These are phyloP conservation scores for Karalla daura DNA, from an alignment of 2,797 vertebrate species.

Conservation along the genomic window DNA sequence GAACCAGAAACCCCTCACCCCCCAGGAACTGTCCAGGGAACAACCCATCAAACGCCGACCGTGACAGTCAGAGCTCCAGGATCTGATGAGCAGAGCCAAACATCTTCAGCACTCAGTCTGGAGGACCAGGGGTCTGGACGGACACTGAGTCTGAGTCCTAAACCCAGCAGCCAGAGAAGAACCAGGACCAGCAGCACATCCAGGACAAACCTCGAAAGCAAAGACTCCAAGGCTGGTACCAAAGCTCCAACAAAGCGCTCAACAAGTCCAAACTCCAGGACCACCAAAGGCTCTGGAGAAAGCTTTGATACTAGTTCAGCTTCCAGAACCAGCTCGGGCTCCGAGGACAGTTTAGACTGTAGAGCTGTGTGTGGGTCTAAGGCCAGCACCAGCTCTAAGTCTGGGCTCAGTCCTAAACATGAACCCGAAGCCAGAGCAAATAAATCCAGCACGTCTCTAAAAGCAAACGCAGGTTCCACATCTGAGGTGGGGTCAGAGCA, in stretches of 20 bases:
- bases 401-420: conserved; percentile 18
- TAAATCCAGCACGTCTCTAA: conserved; percentile 4
- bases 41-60: not conserved
- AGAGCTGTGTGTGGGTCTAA: conserved; percentile 27
- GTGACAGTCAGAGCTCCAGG: conserved; percentile 1
- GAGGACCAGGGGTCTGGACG: conserved; percentile 18
- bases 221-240: conserved; percentile 22
- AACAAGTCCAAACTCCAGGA: conserved; percentile 2
- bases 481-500: not conserved
- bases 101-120: not conserved
- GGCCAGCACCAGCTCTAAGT: conserved; percentile 17
- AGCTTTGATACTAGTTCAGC: conserved; percentile 31
- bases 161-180: conserved; percentile 24
- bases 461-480: not conserved
- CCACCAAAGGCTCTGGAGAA: conserved; percentile 25
- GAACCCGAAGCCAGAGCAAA: conserved; percentile 8
- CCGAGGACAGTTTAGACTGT: conserved; percentile 43
- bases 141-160: conserved; percentile 14
- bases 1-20: conserved; percentile 8
- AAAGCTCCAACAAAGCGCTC: too few relatives aligned
- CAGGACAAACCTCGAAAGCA: conserved; percentile 24
- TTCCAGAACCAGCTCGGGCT: conserved; percentile 52
- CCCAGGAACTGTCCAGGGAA: conserved; percentile 13
- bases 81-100: not conserved
- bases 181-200: not conserved